Evolutionary conservation across 2,113 vertebrate genomes (phyloP).

Genomic region (Festucalex cinctus): DNA sequence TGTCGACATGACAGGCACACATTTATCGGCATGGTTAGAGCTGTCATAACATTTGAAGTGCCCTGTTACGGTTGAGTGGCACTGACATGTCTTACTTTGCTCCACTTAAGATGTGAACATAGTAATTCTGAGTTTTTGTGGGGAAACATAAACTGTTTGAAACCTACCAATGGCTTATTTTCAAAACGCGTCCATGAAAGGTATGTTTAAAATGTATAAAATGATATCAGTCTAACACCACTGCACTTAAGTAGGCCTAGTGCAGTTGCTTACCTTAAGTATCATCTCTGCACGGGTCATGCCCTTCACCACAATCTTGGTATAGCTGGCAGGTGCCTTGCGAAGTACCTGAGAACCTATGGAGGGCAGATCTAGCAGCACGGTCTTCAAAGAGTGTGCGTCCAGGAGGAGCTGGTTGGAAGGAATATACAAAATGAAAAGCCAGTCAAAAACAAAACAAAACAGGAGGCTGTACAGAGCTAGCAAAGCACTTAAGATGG

Average conservation of each 20-base stretch:
- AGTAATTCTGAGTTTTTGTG: slow-evolving; percentile 21
- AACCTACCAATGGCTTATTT: slow-evolving; percentile 18
- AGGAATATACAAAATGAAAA: not conserved
- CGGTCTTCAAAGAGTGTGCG: slow-evolving; percentile 96
- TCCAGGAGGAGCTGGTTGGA: slow-evolving; percentile 87
- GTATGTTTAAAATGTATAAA: not conserved
- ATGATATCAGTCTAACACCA: not conserved
- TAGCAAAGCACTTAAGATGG: not conserved
- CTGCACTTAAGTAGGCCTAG: not conserved
- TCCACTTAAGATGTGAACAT: slow-evolving; percentile 15
- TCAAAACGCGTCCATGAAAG: slow-evolving; percentile 9
- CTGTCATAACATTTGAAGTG: slow-evolving; percentile 44
- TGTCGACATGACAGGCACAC: slow-evolving; percentile 21
- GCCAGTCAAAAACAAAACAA: not conserved
- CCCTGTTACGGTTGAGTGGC: slow-evolving; percentile 24
- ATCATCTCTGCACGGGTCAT: slow-evolving; percentile 99
- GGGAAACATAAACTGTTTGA: slow-evolving; percentile 41
- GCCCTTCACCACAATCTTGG: slow-evolving; percentile 98
- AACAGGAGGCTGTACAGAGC: not conserved
- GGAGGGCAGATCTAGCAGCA: slow-evolving; percentile 93
- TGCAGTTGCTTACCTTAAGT: slow-evolving; percentile 83
- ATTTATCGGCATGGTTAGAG: slow-evolving; percentile 35
- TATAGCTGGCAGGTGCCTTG: slow-evolving; percentile 97
- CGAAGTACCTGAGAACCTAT: slow-evolving; percentile 96
- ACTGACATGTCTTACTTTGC: slow-evolving; percentile 24